Base-by-base conservation (phyloP, 2,113 vertebrate species). In the Ariopsis seemanni region DNA sequence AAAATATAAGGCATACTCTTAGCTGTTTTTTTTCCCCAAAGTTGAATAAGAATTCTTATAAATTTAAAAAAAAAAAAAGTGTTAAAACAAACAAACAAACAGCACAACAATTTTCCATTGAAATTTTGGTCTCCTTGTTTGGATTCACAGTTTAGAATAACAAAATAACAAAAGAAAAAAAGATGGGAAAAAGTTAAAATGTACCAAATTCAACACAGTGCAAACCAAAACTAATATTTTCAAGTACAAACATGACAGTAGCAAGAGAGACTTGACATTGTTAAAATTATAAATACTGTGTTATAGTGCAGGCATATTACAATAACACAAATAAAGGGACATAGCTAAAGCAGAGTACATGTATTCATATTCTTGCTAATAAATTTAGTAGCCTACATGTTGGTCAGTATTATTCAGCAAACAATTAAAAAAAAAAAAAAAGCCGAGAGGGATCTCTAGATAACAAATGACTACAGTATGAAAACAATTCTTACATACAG, bases 121-220 rank as follows among this genome's bases (percentile, higher is more conserved):
- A 22, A 22, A 62, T 55, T 62, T 82, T 82, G 75, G 77, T 63
- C 67, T 42, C n/a, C 18, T 69, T 30, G 55, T 82, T 87, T 87
- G 67, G 79, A 6, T 82, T 87, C 34, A 82, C 79, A 62, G 67
- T 62, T 75, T 14, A 52, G 4, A 69, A 60, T 58, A 72, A 25
- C 1, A 67, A 53, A 69, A 10, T 1, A 34, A 27, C 55, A 25
- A n/a, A 57, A 79, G 2, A 17, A 7, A 78, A 57, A 17, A 7
- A 78, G 30, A 18, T 50, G 22, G 5, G 14, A 25, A 58, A 53
- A 55, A 12, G 3, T 4, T 77, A 5, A 67, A 55, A 53, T 5
- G 5, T 25, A 20, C 20, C 71, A 22, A 58, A 67, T 58, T 27
- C 0, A 79, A 62, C 6, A 18, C 9, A 81, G 9, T 71, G 52